phyloP scores from a whole-genome alignment of 2,888 invertebrate species.

The Lumbricus terrestris region DNA sequence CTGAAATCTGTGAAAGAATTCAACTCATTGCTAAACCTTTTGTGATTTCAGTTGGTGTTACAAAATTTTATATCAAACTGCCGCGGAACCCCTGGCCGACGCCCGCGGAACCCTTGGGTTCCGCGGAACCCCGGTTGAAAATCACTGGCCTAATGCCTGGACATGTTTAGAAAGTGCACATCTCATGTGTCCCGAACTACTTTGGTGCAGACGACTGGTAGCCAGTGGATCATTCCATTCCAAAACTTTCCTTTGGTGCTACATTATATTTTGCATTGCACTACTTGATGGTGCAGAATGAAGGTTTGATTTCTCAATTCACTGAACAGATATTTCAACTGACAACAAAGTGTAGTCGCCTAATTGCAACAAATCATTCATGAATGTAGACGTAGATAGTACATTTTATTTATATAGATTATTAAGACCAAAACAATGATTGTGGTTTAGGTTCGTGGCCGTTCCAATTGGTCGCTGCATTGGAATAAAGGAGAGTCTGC shows the following conservation, averaged over 20 bases:
- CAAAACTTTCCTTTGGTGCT: background rate
- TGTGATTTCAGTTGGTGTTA: too few relatives aligned
- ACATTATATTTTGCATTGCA: background rate
- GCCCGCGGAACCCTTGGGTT: too few relatives aligned
- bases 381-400: background rate
- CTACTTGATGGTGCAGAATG: background rate
- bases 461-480: constrained; percentile 33
- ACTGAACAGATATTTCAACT: background rate
- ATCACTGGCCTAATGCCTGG: too few relatives aligned
- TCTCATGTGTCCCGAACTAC: background rate
- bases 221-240: background rate
- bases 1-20: too few relatives aligned
- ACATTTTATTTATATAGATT: background rate
- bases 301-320: background rate
- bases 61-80: too few relatives aligned
- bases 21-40: too few relatives aligned
- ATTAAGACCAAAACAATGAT: background rate
- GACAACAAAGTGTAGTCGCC: background rate
- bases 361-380: background rate
- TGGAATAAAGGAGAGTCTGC: constrained; percentile 29
- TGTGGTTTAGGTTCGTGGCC: constrained; percentile 33
- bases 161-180: background rate
- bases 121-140: too few relatives aligned
- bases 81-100: too few relatives aligned
- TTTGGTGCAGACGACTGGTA: background rate